Conservation (phyloP, 1,140 invertebrate species). For the Drosophila subpulchrella region DNA sequence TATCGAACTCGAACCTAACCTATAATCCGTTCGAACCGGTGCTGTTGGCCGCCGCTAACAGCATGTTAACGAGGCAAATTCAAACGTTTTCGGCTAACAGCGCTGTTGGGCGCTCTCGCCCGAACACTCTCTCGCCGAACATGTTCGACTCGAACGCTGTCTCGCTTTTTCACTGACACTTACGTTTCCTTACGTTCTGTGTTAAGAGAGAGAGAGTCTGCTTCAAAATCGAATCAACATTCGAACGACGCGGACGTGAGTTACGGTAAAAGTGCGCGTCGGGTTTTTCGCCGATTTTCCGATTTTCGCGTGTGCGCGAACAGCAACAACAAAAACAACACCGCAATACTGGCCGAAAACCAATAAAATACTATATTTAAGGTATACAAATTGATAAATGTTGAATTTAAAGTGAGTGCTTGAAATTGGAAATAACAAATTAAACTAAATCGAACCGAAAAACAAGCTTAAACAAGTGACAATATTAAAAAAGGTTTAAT, state of each 20-base stretch:
- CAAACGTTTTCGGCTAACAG: background rate
- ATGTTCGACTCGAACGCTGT: background rate
- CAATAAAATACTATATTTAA: slow-evolving; percentile 7
- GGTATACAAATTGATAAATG: slow-evolving; percentile 21
- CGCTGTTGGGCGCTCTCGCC: background rate
- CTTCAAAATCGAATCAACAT: no score
- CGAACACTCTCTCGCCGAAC: background rate
- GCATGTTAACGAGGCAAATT: background rate
- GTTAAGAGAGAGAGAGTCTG: no score
- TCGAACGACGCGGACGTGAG: no score
- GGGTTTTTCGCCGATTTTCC: slow-evolving; percentile 22
- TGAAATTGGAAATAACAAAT: background rate
- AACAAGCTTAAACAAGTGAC: background rate
- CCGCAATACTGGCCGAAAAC: background rate
- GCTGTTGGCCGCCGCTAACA: background rate
- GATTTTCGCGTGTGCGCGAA: slow-evolving; percentile 23
- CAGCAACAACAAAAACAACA: slow-evolving; percentile 29
- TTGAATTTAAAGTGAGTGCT: slow-evolving; percentile 10
- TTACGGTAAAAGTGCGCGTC: no score
- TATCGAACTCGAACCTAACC: background rate
- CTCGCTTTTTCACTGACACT: no score
- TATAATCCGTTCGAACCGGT: background rate
- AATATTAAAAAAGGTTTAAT: background rate
- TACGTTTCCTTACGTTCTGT: no score
- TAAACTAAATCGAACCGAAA: background rate